Percentiles rank a stretch among this genome's conserved stretches.
These are phyloP conservation scores for Neoitamus cyanurus DNA, from an alignment of 2,888 invertebrate genomes.

Conservation along the genomic window DNA sequence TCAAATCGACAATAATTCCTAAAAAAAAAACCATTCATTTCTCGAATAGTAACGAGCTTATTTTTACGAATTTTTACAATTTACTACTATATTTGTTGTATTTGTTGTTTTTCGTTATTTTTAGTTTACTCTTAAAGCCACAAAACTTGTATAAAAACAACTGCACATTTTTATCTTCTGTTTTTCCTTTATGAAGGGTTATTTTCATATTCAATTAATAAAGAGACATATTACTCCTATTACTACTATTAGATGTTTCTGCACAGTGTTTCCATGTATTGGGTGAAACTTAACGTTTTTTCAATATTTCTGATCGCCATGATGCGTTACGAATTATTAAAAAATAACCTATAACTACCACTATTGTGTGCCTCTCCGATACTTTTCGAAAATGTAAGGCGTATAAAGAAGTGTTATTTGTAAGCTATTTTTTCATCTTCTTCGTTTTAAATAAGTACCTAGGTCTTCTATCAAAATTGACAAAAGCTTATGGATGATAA, in stretches of 20 bases:
- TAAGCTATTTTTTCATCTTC: too few species aligned
- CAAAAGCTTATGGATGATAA: too few species aligned
- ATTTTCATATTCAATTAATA: background rate
- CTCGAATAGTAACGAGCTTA: slow-evolving; percentile 29
- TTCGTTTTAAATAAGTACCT: too few species aligned
- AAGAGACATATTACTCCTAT: background rate
- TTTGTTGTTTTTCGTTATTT: background rate
- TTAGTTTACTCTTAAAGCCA: background rate
- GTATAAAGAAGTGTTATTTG: too few species aligned
- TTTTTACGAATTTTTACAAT: slow-evolving; percentile 24
- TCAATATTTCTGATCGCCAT: background rate
- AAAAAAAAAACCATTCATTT: background rate
- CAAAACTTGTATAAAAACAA: slow-evolving; percentile 14
- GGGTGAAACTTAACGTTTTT: background rate
- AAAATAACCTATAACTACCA: background rate
- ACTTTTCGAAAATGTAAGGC: background rate
- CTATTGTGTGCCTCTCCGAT: too few species aligned
- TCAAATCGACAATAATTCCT: slow-evolving; percentile 42
- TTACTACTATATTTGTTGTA: too few species aligned
- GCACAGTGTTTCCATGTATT: background rate
- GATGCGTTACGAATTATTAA: background rate
- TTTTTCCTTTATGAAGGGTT: background rate
- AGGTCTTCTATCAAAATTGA: too few species aligned
- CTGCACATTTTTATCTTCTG: slow-evolving; percentile 9
- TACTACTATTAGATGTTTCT: background rate